Base-by-base conservation (phyloP, 2,113 vertebrate species). In the Prinia subflava region DNA sequence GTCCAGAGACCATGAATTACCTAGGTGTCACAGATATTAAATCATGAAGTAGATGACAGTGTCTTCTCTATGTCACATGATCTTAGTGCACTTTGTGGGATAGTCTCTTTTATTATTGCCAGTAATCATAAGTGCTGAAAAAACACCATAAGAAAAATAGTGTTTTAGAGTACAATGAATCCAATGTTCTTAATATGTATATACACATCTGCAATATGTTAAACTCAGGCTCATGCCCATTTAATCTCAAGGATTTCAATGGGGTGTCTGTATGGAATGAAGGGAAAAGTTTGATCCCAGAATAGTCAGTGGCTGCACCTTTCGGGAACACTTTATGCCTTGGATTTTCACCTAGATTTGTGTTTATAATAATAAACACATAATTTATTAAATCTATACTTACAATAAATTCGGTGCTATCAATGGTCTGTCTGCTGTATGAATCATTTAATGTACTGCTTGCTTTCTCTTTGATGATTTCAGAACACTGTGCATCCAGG, bases 131-230 rank as follows among this genome's bases (percentile, higher is more conserved):
- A 93, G 87, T 67, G 90, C 75, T 90, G 93, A 93, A 97, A 97
- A 96, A 97, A 89, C 30, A 92, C 63, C 2, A 0, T 83, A 88
- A 91, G 87, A 90, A 92, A 95, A 96, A 94, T 67, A 92, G 44
- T 55, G 67, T 93, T 96, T 96, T 91, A 76, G 14, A 94, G 91
- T 74, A 95, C 93, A 96, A 93, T 97, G 84, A 30, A 62, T 67
- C 87, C 87, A 91, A 95, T 97, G 94, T 95, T 96, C 89, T 70
- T 95, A 73, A 90, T 62, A 41, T 35, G 52, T 81, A 47, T 69
- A 68, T 41, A 84, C 89, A 96, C 94, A 94, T 94, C 94, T 96
- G 95, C 74, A 95, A 94, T 92, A 92, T 82, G 94, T 94, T 97
- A 94, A 91, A 84, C 62, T 87, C 80, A 94, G 65, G 70, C 46